Conservation (phyloP, 2,797 vertebrate species). For the Pangasius sanitwongsei region DNA sequence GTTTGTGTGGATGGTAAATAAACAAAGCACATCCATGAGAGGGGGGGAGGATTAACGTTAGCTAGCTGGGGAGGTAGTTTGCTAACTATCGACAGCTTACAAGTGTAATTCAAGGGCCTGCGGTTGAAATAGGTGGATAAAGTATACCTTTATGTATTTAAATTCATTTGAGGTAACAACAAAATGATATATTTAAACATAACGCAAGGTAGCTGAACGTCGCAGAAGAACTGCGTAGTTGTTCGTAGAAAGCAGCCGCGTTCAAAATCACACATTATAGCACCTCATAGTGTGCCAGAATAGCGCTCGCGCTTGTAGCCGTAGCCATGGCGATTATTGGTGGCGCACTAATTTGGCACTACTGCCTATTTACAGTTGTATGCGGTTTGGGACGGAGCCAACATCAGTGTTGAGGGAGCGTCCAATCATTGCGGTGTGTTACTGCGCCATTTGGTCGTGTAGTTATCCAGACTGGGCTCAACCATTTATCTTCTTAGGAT, state of each 20-base stretch:
- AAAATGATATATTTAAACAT: too few relatives aligned
- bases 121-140: not conserved
- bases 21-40: not conserved
- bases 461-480: conserved; percentile 59
- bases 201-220: not conserved
- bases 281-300: not conserved
- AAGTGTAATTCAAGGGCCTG: conserved; percentile 7
- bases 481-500: not conserved
- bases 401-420: conserved; percentile 43
- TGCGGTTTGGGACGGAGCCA: conserved; percentile 32
- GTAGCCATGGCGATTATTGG: not conserved
- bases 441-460: conserved; percentile 75
- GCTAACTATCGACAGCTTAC: conserved; percentile 1
- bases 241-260: not conserved
- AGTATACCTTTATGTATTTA: too few relatives aligned
- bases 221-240: not conserved
- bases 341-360: not conserved
- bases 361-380: not conserved
- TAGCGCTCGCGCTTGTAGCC: not conserved
- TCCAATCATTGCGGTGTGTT: conserved; percentile 77
- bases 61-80: not conserved
- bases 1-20: not conserved
- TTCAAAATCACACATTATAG: not conserved
- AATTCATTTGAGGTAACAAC: too few relatives aligned
- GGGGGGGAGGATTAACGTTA: not conserved